A percentile compares a stretch with the other conserved stretches of the same genome.
Evolutionary conservation across 1,140 invertebrate genomes (phyloP).

Genomic region (Hetaerina americana): DNA sequence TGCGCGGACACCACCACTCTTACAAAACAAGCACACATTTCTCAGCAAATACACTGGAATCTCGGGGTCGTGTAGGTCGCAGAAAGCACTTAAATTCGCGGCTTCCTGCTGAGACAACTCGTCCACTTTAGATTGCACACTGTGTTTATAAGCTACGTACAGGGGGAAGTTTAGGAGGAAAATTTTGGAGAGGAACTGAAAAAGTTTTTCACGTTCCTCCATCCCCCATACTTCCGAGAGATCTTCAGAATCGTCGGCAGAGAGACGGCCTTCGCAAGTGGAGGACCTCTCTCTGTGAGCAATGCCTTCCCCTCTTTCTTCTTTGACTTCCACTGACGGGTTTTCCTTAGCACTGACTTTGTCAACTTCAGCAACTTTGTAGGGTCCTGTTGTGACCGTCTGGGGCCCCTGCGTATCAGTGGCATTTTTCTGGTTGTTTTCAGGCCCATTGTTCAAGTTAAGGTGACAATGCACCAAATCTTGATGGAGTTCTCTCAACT

Average conservation of each 20-base stretch:
- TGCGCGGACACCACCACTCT: conserved; percentile 71
- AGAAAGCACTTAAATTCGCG: conserved; percentile 63
- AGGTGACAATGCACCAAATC: conserved; percentile 21
- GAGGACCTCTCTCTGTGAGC: background rate
- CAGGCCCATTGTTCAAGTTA: conserved; percentile 14
- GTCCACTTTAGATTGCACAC: conserved; percentile 54
- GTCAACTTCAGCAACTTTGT: background rate
- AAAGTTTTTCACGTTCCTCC: conserved; percentile 61
- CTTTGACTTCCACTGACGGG: background rate
- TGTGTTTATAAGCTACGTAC: conserved; percentile 85
- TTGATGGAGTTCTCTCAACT: conserved; percentile 48
- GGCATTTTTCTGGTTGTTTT: conserved; percentile 25
- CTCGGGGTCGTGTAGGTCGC: conserved; percentile 85
- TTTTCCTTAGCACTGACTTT: background rate
- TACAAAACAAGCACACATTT: conserved; percentile 77
- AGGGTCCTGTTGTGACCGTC: background rate
- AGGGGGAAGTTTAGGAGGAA: conserved; percentile 81
- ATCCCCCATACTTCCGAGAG: conserved; percentile 41
- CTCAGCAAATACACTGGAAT: conserved; percentile 77
- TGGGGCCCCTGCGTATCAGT: background rate
- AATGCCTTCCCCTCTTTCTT: background rate
- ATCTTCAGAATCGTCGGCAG: background rate
- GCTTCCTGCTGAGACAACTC: conserved; percentile 65
- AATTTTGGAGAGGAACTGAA: conserved; percentile 65
- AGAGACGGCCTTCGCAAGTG: background rate